Conservation (phyloP, 2,888 invertebrate species). For the Encarsia formosa region DNA sequence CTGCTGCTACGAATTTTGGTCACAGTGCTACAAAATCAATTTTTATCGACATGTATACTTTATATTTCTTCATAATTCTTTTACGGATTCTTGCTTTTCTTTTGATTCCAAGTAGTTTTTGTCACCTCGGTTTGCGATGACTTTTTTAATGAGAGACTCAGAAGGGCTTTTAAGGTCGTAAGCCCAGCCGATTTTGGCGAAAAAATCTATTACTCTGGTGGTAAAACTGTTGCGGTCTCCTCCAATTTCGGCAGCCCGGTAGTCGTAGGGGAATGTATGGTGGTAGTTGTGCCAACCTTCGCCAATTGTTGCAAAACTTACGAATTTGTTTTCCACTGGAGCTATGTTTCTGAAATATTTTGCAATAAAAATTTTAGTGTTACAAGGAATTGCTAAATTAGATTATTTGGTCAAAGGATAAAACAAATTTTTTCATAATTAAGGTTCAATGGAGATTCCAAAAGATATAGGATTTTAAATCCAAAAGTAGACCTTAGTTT, state of each 20-base stretch:
- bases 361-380: no score
- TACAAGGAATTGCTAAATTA: no score
- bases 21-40: no score
- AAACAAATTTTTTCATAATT: no score
- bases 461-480: no score
- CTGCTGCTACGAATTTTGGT: no score
- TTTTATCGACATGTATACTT: no score
- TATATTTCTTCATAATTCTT: no score
- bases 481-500: no score
- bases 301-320: slow-evolving; percentile 11
- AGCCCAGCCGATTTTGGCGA: slow-evolving; percentile 25
- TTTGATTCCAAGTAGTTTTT: not conserved
- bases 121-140: slow-evolving; percentile 19
- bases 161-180: slow-evolving; percentile 19
- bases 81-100: not conserved
- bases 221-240: slow-evolving; percentile 17
- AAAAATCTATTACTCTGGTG: slow-evolving; percentile 15
- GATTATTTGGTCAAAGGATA: no score
- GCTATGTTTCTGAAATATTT: slow-evolving; percentile 15
- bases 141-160: slow-evolving; percentile 1
- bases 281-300: slow-evolving; percentile 28
- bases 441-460: no score
- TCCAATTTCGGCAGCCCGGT: slow-evolving; percentile 22
- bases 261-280: slow-evolving; percentile 23
- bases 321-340: slow-evolving; percentile 21